Conservation (phyloP, 2,888 invertebrate species). For the Mimas tiliae region DNA sequence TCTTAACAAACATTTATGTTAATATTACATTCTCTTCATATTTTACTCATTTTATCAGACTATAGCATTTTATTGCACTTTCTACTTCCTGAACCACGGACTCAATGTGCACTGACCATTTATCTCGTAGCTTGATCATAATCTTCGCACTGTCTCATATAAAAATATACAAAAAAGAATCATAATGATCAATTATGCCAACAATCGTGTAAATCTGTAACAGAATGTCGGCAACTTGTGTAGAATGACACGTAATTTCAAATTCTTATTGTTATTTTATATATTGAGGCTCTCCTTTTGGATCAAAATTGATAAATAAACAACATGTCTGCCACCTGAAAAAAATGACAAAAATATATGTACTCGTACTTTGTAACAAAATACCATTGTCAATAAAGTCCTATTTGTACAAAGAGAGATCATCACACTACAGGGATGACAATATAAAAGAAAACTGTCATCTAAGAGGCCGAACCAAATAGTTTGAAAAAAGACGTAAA, state of each 20-base stretch:
- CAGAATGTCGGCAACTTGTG: background rate
- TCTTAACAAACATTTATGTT: slow-evolving; percentile 17
- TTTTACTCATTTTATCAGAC: slow-evolving; percentile 32
- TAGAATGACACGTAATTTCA: no score
- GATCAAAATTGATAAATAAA: no score
- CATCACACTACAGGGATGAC: no score
- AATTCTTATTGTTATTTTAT: no score
- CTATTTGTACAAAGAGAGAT: no score
- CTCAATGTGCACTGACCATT: slow-evolving; percentile 27
- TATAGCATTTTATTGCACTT: slow-evolving; percentile 41
- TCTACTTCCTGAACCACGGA: slow-evolving; percentile 33
- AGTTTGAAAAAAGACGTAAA: no score
- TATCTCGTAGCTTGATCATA: slow-evolving; percentile 36
- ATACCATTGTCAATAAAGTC: no score
- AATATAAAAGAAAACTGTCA: no score
- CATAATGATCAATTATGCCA: background rate
- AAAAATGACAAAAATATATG: no score
- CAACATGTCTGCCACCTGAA: background rate
- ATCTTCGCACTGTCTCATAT: slow-evolving; percentile 31
- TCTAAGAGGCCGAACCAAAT: no score
- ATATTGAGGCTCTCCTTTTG: no score
- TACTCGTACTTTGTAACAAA: no score
- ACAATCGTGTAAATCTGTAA: background rate
- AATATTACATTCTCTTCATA: slow-evolving; percentile 22
- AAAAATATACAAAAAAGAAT: background rate